A percentile compares a stretch with the other conserved stretches of the same genome.
phyloP scores from a whole-genome alignment of 2,113 vertebrate species.

The Alethe diademata region DNA sequence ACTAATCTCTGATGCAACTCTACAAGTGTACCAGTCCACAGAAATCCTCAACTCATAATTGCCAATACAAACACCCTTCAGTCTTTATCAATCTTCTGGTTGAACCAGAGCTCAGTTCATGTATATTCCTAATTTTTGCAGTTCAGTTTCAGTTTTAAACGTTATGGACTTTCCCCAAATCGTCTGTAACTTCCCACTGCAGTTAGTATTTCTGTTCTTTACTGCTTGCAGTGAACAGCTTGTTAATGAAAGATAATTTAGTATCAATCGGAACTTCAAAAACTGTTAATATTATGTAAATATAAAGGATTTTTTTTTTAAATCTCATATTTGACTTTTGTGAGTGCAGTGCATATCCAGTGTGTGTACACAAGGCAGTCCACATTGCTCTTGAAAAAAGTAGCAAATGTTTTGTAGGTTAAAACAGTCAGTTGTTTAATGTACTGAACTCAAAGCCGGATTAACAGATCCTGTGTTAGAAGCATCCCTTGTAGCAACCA shows the following conservation, averaged over 20 bases:
- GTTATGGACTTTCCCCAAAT: background rate
- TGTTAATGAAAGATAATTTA: background rate
- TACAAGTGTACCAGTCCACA: background rate
- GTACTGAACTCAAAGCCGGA: fast-evolving
- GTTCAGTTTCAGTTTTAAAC: background rate
- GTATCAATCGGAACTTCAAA: background rate
- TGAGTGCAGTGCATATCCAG: background rate
- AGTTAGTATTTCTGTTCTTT: conserved; percentile 2
- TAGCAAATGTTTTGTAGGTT: background rate
- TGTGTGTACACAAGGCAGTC: background rate
- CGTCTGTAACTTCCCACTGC: background rate
- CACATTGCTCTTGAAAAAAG: background rate
- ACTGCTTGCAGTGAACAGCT: background rate
- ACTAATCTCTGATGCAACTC: background rate
- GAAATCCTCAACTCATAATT: background rate
- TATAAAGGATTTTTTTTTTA: background rate
- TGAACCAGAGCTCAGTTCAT: background rate
- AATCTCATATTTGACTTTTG: background rate
- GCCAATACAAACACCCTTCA: background rate
- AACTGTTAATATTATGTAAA: background rate
- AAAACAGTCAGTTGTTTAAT: background rate
- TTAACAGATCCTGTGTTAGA: background rate
- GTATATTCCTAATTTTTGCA: background rate
- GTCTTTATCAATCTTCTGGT: background rate
- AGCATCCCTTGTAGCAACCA: background rate